Evolutionary conservation across 2,888 invertebrate genomes (phyloP).

Genomic region (Phoenoteleia sp.): DNA sequence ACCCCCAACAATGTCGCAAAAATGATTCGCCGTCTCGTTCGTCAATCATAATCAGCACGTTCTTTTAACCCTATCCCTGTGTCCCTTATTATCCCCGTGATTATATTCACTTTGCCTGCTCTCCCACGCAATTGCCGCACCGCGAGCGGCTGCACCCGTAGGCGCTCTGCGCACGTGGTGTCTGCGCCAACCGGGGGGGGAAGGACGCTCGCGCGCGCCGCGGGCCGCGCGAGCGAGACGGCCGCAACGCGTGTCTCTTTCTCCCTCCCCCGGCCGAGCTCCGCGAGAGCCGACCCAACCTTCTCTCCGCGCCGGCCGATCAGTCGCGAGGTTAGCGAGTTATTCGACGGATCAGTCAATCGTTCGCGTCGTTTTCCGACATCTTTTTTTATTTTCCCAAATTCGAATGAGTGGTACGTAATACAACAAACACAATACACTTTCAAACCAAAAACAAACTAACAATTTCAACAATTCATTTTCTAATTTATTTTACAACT

Average conservation of each 20-base stretch:
- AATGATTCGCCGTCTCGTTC: too few species aligned
- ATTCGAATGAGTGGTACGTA: conserved; percentile 47
- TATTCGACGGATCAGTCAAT: conserved; percentile 27
- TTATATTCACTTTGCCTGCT: not conserved
- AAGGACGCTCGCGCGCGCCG: conserved; percentile 16
- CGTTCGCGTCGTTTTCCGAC: conserved; percentile 9
- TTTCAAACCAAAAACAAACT: too few species aligned
- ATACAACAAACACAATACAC: too few species aligned
- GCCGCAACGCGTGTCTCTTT: conserved; percentile 36
- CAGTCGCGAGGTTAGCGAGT: conserved; percentile 41
- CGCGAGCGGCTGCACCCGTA: not conserved
- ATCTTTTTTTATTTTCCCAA: not conserved
- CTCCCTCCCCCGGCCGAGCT: conserved; percentile 6
- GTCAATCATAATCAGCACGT: conserved; percentile 29
- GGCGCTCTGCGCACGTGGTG: conserved; percentile 56
- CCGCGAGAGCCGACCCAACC: conserved; percentile 29
- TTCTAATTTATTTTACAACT: too few species aligned
- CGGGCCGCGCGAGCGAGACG: too few species aligned
- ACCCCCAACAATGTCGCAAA: too few species aligned
- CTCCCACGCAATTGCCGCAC: conserved; percentile 23
- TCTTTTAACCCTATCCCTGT: conserved; percentile 25
- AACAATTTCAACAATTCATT: too few species aligned
- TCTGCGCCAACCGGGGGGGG: conserved; percentile 49
- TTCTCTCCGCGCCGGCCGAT: conserved; percentile 29
- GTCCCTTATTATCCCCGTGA: not conserved